Evolutionary conservation across 1,140 invertebrate genomes (phyloP).

Genomic region (Drosophila sp.): DNA sequence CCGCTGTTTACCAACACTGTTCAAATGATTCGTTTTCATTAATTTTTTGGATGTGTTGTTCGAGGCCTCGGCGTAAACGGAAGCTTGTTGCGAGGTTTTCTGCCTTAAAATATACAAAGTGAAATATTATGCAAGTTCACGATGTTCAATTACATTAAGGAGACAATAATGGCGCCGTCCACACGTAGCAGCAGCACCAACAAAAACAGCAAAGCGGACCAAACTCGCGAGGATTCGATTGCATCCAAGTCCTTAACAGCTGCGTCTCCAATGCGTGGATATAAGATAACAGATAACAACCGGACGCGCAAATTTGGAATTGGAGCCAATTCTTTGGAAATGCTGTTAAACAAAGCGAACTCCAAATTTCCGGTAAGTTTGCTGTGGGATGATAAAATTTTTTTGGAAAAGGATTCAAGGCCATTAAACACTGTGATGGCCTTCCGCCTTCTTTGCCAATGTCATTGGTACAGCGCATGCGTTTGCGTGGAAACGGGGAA

Average conservation of each 20-base stretch:
- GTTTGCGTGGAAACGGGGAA: conserved; percentile 10
- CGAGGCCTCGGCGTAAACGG: conserved; percentile 45
- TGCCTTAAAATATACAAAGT: conserved; percentile 15
- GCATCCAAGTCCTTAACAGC: conserved; percentile 9
- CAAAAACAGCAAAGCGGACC: conserved; percentile 30
- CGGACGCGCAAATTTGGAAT: conserved; percentile 87
- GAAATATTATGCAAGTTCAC: conserved; percentile 18
- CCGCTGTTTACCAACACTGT: conserved; percentile 26
- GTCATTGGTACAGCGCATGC: conserved; percentile 65
- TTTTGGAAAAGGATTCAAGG: conserved; percentile 58
- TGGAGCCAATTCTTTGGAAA: conserved; percentile 86
- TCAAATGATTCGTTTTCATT: conserved; percentile 45
- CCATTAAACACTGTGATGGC: conserved; percentile 46
- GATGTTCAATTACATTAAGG: conserved; percentile 75
- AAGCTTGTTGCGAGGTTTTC: conserved; percentile 66
- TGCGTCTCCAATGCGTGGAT: conserved; percentile 85
- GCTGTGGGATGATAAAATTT: neutral
- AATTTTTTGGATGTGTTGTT: conserved; percentile 33
- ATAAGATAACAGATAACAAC: conserved; percentile 88
- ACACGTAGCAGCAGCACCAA: conserved; percentile 58
- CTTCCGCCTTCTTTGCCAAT: conserved; percentile 70
- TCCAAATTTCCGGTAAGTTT: conserved; percentile 87
- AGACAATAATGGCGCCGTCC: conserved; percentile 72
- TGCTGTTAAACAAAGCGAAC: conserved; percentile 87
- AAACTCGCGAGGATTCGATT: conserved; percentile 27